Percentiles rank a stretch among this genome's conserved stretches.
Evolutionary conservation across 2,113 vertebrate genomes (phyloP).

Genomic region (Cepphus grylle): DNA sequence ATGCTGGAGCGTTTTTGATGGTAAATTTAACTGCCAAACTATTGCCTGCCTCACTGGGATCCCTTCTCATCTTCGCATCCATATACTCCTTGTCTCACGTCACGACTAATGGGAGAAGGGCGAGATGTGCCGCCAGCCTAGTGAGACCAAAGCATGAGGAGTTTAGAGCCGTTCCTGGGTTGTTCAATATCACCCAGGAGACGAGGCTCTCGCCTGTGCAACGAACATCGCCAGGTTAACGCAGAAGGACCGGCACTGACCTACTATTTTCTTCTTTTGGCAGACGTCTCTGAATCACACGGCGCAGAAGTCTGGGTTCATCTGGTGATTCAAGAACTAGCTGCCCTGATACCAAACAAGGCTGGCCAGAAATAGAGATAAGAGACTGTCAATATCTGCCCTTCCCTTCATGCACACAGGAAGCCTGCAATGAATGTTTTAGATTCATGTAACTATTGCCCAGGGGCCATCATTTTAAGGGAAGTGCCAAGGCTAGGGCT

Average conservation of each 20-base stretch:
- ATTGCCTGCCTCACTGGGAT: background rate
- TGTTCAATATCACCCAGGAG: slow-evolving; percentile 36
- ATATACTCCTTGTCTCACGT: background rate
- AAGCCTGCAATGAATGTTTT: background rate
- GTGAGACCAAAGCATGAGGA: background rate
- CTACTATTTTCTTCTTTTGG: slow-evolving; percentile 24
- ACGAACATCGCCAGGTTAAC: fast-evolving
- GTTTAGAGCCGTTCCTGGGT: background rate
- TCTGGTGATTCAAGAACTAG: background rate
- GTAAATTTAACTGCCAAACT: slow-evolving; percentile 51
- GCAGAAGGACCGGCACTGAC: background rate
- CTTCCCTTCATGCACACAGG: background rate
- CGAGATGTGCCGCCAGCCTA: background rate
- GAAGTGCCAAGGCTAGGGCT: background rate
- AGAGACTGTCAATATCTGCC: background rate
- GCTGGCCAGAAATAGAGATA: background rate
- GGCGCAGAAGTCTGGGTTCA: background rate
- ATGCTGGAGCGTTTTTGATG: slow-evolving; percentile 15
- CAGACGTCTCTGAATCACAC: background rate
- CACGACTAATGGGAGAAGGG: background rate
- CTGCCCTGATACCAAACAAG: background rate
- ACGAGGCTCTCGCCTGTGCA: background rate
- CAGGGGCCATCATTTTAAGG: background rate
- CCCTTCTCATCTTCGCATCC: slow-evolving; percentile 5
- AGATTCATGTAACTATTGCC: background rate